Percentiles rank a stretch among this genome's conserved stretches.
These are phyloP conservation scores for Chydorus sphaericus DNA, from an alignment of 2,888 invertebrate genomes.

Conservation along the genomic window DNA sequence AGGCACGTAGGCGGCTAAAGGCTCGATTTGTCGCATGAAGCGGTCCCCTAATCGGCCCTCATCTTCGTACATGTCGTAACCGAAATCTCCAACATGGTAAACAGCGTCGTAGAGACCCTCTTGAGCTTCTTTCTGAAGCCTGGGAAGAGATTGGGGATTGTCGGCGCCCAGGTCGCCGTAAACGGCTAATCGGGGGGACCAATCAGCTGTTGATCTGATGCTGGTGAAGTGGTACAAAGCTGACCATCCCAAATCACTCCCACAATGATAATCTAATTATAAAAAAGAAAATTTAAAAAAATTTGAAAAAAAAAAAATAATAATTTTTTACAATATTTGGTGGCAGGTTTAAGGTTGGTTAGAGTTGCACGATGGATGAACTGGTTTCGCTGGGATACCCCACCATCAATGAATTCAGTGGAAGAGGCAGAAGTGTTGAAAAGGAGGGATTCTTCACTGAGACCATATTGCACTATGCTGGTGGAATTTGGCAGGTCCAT, in stretches of 20 bases:
- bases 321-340: constrained; percentile 10
- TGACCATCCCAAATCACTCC: constrained; percentile 69
- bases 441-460: constrained; percentile 33
- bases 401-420: constrained; percentile 58
- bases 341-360: not conserved
- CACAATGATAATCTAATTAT: constrained; percentile 58
- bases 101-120: constrained; percentile 66
- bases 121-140: constrained; percentile 71
- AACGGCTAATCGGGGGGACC: constrained; percentile 68
- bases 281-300: not conserved
- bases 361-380: constrained; percentile 64
- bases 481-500: constrained; percentile 42
- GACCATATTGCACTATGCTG: constrained; percentile 61
- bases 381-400: constrained; percentile 42
- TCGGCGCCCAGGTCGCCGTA: constrained; percentile 90
- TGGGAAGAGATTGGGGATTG: constrained; percentile 72
- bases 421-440: constrained; percentile 23
- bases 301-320: not conserved
- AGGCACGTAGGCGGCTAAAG: constrained; percentile 74
- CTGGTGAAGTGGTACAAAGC: constrained; percentile 59
- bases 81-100: constrained; percentile 88
- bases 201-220: constrained; percentile 45
- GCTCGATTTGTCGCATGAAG: constrained; percentile 83
- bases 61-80: constrained; percentile 77
- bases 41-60: constrained; percentile 72